Base-by-base conservation (phyloP, 2,888 invertebrate species). In the Oxycera nigricornis region DNA sequence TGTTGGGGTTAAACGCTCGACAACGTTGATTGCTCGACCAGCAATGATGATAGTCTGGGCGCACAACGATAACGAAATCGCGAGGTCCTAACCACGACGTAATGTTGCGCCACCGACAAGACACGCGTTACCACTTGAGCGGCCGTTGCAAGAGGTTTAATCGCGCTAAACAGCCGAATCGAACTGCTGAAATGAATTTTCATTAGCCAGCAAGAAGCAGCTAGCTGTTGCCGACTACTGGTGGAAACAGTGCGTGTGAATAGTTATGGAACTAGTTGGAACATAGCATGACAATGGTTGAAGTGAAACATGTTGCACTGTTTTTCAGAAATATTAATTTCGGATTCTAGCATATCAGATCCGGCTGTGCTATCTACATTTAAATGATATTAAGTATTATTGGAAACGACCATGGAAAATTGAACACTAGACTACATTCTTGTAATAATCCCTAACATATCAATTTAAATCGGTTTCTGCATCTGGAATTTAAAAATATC, bases 131-230 rank as follows among this genome's bases (percentile, higher is more conserved):
- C 2, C 30, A 2, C n/a, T 20, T 22, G 35, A 35, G 31, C 35
- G 24, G 14, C 70, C 70, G 70, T 28, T 31, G 20, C 14, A 52
- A 70, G 52, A 52, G 70, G 35, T 70, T 70, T 70, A 70, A 24
- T 31, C 70, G 55, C 70, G 55, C 70, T 70, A 70, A 70, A 52
- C 70, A 52, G 35, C 70, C 70, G 70, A 70, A 52, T 31, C 55
- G 55, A 70, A 70, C 70, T 67, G 26, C 7, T 55, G 24, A 55
- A 55, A 24, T 55, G 22, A 55, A 17, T 52, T 70, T 70, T 70
- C 52, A 52, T 70, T 52, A 55, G 55, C 41, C 39, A 22, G 59
- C 59, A 11, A 7, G 20, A 55, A 24, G 55, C 46, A 61, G 61
- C 61, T 1, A 31, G 17, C 30, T 61, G 61, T 31, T 61, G 61